phyloP scores from a whole-genome alignment of 2,888 invertebrate genomes.

The Slavum lentiscoides region DNA sequence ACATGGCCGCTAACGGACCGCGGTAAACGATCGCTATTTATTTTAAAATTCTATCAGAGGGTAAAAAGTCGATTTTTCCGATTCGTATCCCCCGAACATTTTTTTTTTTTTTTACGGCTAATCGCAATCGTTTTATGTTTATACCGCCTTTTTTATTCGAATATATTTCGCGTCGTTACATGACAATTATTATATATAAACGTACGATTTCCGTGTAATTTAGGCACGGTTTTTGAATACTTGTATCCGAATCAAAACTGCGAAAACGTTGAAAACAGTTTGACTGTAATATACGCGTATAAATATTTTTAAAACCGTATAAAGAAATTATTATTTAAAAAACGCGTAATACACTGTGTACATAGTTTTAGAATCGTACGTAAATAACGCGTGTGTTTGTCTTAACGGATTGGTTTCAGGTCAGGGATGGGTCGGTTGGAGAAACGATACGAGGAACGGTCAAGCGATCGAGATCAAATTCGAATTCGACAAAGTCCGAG shows the following conservation, averaged over 20 bases:
- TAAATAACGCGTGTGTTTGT: too few species aligned
- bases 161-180: neutral
- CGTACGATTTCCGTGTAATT: neutral
- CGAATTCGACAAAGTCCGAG: constrained; percentile 85
- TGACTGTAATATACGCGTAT: too few species aligned
- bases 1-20: constrained; percentile 31
- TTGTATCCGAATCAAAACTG: too few species aligned
- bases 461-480: constrained; percentile 71
- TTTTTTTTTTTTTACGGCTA: neutral
- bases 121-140: neutral
- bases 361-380: neutral
- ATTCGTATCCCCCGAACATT: constrained; percentile 6
- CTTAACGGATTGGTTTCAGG: constrained; percentile 59
- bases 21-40: constrained; percentile 37
- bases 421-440: constrained; percentile 91
- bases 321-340: neutral
- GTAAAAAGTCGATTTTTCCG: constrained; percentile 38
- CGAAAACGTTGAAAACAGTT: too few species aligned
- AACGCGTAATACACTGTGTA: neutral
- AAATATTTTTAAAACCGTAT: too few species aligned
- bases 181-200: too few species aligned
- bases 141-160: constrained; percentile 1
- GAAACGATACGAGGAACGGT: constrained; percentile 71
- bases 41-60: constrained; percentile 30
- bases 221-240: too few species aligned